Base-by-base conservation (phyloP, 2,797 vertebrate genomes). In the Telmatherina bonti region DNA sequence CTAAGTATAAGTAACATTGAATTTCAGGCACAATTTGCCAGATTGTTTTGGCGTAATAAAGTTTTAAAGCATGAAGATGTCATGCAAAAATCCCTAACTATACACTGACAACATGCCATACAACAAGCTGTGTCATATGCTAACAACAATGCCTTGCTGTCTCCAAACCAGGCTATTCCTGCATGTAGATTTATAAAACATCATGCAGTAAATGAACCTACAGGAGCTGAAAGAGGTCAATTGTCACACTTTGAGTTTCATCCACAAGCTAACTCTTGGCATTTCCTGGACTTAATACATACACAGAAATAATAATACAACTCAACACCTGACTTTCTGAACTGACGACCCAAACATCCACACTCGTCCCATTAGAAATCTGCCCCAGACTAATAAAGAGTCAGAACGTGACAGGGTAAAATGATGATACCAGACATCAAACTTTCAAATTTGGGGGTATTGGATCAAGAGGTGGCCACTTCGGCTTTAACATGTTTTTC, bases 401-500 rank as follows among this genome's bases (percentile, higher is more conserved):
- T 52, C 26, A n/a, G 22, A 55, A 31, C 36, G 22, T 55, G 36
- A 52, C 10, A 20, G 27, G n/a, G 51, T 62, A 41, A 68, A 33
- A 8, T 64, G n/a, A 78, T 20, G 31, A 59, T 45, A 13, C 3
- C 8, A 27, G 22, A 52, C 1, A 3, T 33, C 41, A 54, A 16
- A 35, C 22, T 49, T 4, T 0, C 20, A 41, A 16, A 52, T 79
- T 55, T 62, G 9, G 54, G 15, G 13, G 53, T 43, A 24, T 8
- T 72, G 16, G 27, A 12, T 55, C 24, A 3, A 11, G 41, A 45
- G 36, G 13, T 64, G 41, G 29, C 53, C 52, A 35, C 11, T 35
- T 29, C 49, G 54, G 35, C 56, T 62, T 67, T 62, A 69, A 67
- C 52, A 55, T 77, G 69, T 36, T 79, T 67, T 83, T 72, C 30